A percentile compares a stretch with the other conserved stretches of the same genome.
These are phyloP conservation scores for Erpornis zantholeuca DNA, from an alignment of 2,113 vertebrate genomes.

Conservation along the genomic window DNA sequence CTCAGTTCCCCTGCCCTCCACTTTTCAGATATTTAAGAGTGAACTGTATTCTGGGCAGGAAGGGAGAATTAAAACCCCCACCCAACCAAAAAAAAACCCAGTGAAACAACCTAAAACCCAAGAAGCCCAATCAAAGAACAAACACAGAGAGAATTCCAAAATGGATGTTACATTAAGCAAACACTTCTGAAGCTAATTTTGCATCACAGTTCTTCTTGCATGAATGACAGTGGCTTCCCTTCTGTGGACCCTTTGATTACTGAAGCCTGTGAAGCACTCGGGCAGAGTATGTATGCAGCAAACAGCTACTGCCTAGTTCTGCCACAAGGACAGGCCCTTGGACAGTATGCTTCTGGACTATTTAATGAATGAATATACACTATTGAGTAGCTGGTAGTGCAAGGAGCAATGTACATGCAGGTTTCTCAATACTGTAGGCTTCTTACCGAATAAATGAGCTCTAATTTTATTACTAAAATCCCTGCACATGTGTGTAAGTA, in stretches of 20 bases:
- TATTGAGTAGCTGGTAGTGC: neutral
- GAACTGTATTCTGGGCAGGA: neutral
- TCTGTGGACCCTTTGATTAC: neutral
- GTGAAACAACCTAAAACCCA: neutral
- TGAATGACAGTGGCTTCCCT: neutral
- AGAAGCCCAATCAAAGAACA: neutral
- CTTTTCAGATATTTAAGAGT: neutral
- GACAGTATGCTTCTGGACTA: neutral
- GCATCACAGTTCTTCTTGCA: neutral
- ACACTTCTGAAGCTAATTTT: neutral
- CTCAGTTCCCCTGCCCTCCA: neutral
- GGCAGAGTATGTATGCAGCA: neutral
- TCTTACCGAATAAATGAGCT: neutral
- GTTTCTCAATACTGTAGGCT: neutral
- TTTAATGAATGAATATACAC: neutral
- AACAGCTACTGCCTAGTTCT: neutral
- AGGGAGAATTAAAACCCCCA: neutral
- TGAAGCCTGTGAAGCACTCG: neutral
- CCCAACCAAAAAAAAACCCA: neutral
- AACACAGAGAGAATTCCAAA: neutral
- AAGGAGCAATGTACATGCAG: neutral
- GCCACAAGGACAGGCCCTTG: neutral
- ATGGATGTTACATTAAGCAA: neutral
- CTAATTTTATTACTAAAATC: neutral
- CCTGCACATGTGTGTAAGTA: neutral